Evolutionary conservation across 2,113 vertebrate genomes (phyloP).

Genomic region (Ploceus nigricollis): DNA sequence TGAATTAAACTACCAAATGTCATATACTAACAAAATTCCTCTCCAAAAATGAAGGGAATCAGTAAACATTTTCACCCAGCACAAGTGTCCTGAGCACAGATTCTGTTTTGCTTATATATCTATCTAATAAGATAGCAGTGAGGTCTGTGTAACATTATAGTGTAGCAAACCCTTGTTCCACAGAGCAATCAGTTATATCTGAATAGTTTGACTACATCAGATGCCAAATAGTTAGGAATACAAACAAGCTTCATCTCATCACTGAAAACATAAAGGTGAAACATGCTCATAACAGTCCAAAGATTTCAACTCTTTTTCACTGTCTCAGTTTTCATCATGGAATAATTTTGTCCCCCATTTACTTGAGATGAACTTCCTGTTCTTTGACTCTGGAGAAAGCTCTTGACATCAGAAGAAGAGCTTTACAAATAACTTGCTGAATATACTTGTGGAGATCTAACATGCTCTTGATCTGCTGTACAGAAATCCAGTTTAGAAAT

Average conservation of each 20-base stretch:
- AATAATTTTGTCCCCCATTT: not conserved
- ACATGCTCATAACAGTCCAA: not conserved
- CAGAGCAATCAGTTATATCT: not conserved
- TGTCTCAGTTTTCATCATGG: not conserved
- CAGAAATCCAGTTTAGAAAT: not conserved
- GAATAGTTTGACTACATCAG: not conserved
- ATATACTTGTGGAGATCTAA: not conserved
- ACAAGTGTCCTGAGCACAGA: not conserved
- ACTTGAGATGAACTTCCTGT: not conserved
- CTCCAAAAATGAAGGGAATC: not conserved
- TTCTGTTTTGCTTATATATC: not conserved
- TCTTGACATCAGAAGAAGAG: not conserved
- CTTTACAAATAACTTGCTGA: not conserved
- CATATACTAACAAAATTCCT: not conserved
- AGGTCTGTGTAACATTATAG: not conserved
- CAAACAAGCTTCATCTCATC: not conserved
- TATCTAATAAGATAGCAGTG: not conserved
- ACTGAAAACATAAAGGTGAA: not conserved
- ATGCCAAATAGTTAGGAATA: not conserved
- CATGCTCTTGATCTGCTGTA: not conserved
- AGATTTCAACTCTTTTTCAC: not conserved
- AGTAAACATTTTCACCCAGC: not conserved
- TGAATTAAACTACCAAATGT: not conserved
- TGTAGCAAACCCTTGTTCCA: not conserved
- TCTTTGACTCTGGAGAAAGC: not conserved